phyloP scores from a whole-genome alignment of 2,113 vertebrate species.

The Ictalurus punctatus region DNA sequence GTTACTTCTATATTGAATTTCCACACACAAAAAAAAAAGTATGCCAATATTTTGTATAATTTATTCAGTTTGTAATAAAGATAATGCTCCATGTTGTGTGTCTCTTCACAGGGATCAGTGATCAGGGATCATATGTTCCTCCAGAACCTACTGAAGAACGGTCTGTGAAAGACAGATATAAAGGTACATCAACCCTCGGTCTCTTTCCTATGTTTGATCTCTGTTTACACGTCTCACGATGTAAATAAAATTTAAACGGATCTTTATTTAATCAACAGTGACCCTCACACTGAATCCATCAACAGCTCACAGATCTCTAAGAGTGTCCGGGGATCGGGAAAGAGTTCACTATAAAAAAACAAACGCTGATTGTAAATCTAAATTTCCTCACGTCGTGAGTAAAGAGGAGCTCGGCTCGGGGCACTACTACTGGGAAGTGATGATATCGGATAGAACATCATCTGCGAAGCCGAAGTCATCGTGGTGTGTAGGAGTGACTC shows the following conservation, averaged over 20 bases:
- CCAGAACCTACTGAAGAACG: not conserved
- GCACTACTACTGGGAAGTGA: constrained; percentile 39
- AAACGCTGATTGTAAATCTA: not conserved
- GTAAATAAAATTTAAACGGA: not conserved
- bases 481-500: constrained; percentile 36
- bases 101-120: not conserved
- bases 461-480: not conserved
- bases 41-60: not conserved
- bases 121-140: too few species aligned
- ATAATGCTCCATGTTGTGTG: not conserved
- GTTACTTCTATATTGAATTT: too few species aligned
- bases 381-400: constrained; percentile 5
- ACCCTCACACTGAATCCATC: constrained; percentile 15
- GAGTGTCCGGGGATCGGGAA: not conserved
- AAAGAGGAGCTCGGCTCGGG: constrained; percentile 1
- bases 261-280: not conserved
- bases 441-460: not conserved
- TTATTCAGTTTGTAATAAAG: not conserved
- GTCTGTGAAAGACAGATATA: not conserved
- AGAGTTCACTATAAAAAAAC: not conserved
- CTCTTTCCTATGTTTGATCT: not conserved
- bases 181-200: not conserved
- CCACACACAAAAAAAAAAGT: too few species aligned
- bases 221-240: too few species aligned
- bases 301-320: not conserved